Conservation (phyloP, 1,140 invertebrate species). For the Hirudo medicinalis region DNA sequence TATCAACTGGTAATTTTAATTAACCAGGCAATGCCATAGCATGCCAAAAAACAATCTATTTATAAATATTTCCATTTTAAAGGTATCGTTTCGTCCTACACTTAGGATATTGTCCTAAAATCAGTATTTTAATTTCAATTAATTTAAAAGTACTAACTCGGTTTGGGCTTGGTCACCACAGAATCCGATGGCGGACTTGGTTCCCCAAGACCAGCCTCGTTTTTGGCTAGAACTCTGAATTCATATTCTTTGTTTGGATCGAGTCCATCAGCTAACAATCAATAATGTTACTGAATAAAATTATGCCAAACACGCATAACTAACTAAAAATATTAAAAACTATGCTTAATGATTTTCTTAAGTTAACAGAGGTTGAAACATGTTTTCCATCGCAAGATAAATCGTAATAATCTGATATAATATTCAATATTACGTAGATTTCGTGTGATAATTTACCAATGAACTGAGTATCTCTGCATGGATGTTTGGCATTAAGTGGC, state of each 20-base stretch:
- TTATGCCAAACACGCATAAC: too few relatives aligned
- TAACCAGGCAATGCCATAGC: too few relatives aligned
- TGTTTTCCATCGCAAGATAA: too few relatives aligned
- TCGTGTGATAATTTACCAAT: slow-evolving; percentile 28
- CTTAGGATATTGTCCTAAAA: not conserved
- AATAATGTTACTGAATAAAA: not conserved
- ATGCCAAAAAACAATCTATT: too few relatives aligned
- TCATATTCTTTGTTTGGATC: slow-evolving; percentile 90
- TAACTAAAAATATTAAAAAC: too few relatives aligned
- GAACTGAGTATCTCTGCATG: slow-evolving; percentile 62
- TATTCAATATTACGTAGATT: too few relatives aligned
- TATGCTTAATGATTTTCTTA: too few relatives aligned
- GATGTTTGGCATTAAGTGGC: slow-evolving; percentile 60
- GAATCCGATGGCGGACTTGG: slow-evolving; percentile 76
- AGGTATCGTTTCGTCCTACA: too few relatives aligned
- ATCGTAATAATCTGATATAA: too few relatives aligned
- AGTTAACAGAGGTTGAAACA: too few relatives aligned
- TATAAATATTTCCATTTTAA: too few relatives aligned
- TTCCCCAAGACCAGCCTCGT: slow-evolving; percentile 83
- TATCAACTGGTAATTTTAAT: too few relatives aligned
- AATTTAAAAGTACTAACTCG: slow-evolving; percentile 44
- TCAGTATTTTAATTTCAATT: not conserved
- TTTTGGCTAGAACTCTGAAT: slow-evolving; percentile 87
- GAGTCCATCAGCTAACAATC: slow-evolving; percentile 70
- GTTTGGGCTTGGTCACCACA: slow-evolving; percentile 82